Conservation (phyloP, 2,113 vertebrate species). For the Actinemys pallida region DNA sequence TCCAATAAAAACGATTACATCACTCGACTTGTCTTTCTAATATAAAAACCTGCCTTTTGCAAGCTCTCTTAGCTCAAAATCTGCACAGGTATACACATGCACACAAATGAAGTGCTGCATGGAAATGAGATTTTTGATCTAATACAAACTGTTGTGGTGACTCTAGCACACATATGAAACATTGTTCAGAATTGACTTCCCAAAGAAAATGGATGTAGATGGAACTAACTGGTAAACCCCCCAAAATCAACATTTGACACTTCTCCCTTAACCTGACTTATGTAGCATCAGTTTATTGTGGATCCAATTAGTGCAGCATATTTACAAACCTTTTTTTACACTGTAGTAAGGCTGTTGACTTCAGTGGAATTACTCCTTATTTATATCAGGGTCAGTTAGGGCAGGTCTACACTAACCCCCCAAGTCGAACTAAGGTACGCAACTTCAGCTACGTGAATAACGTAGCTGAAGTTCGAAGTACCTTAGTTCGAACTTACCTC, state of each 20-base stretch:
- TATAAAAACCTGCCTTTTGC: neutral
- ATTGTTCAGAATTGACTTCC: neutral
- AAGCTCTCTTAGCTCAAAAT: neutral
- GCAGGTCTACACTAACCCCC: too few species aligned
- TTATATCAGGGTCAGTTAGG: neutral
- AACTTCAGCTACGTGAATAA: too few species aligned
- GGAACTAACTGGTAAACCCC: neutral
- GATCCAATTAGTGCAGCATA: neutral
- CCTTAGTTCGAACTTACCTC: too few species aligned
- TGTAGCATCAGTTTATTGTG: neutral
- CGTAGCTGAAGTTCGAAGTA: too few species aligned
- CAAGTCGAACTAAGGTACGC: too few species aligned
- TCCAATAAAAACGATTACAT: neutral
- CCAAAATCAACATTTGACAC: neutral
- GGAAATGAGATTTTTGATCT: neutral
- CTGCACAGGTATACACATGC: neutral
- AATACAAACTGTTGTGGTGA: rapidly evolving
- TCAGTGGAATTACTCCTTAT: neutral
- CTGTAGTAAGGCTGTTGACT: neutral
- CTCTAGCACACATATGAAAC: neutral
- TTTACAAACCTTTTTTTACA: neutral
- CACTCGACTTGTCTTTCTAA: neutral
- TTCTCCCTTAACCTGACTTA: neutral
- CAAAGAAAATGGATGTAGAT: neutral
- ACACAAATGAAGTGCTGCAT: neutral